Percentiles rank a stretch among this genome's conserved stretches.
These are phyloP conservation scores for Remorina albescens DNA, from an alignment of 2,797 vertebrate species.

Conservation along the genomic window DNA sequence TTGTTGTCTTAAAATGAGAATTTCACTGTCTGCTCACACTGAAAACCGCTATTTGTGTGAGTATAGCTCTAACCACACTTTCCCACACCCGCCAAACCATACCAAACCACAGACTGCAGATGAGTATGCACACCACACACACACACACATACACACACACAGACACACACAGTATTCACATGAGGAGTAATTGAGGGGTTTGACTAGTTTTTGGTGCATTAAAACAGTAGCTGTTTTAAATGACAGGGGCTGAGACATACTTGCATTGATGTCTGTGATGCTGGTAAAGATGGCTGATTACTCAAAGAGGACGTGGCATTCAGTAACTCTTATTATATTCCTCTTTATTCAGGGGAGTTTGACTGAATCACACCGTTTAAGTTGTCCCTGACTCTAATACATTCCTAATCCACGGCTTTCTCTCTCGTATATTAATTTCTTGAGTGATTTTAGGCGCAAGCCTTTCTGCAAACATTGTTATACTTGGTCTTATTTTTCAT, in stretches of 20 bases:
- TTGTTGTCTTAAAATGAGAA: constrained; percentile 86
- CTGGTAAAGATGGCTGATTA: constrained; percentile 82
- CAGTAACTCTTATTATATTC: constrained; percentile 72
- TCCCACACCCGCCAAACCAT: constrained; percentile 83
- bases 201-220: constrained; percentile 83
- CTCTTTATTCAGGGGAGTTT: constrained; percentile 66
- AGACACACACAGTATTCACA: constrained; percentile 70
- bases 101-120: constrained; percentile 82
- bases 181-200: constrained; percentile 84
- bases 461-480: constrained; percentile 67
- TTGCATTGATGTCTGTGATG: constrained; percentile 81
- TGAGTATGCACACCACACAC: constrained; percentile 69
- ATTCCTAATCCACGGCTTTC: constrained; percentile 69
- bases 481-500: constrained; percentile 62
- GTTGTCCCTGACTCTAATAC: constrained; percentile 69
- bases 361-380: constrained; percentile 66
- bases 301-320: constrained; percentile 82
- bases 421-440: constrained; percentile 49
- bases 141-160: constrained; percentile 38
- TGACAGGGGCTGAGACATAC: constrained; percentile 81
- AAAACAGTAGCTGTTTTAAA: constrained; percentile 84
- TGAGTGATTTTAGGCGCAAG: constrained; percentile 62
- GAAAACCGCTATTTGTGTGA: constrained; percentile 85
- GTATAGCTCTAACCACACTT: constrained; percentile 82
- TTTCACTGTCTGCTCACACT: constrained; percentile 87